Base-by-base conservation (phyloP, 2,113 vertebrate species). In the Kryptolebias marmoratus region DNA sequence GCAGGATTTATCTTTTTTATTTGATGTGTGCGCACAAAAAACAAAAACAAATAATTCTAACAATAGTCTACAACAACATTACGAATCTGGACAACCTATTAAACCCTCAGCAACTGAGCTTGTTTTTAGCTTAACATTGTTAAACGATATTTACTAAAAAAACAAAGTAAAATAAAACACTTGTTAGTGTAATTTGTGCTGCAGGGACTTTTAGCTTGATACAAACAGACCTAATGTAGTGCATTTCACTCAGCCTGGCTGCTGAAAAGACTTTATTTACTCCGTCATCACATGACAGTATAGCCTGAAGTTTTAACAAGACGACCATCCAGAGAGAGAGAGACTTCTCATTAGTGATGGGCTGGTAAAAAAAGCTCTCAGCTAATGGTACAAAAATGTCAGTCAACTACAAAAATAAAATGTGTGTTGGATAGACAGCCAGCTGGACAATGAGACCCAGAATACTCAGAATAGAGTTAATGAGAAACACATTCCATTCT, bases 321-420 rank as follows among this genome's bases (percentile, higher is more conserved):
- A 73, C 62, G 9, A 66, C 52, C 60, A 80, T 77, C 80, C 58
- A 83, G 68, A 80, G 49, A 76, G 52, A 73, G 52, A 73, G 52
- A 64, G 61, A 49, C 75, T 60, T 79, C 83, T 88, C 76, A 88
- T 87, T 89, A 87, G 78, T 57, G 32, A 53, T 32, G 55, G 27
- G 48, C 22, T 70, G 55, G 68, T 57, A 62, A 47, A 79, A 78
- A 56, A 76, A 73, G 28, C 74, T 76, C 68, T 60, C 79, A 71
- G 73, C 68, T 81, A 88, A 90, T 79, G 80, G 71, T 81, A 85
- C 68, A 81, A 80, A 65, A 85, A 81, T 82, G 85, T 82, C 86
- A 84, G 57, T 82, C 74, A 71, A 42, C 56, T 72, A 61, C 11
- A 18, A 13, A 27, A 73, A 70, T 80, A 65, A 81, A 80, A 73